Percentiles rank a stretch among this genome's conserved stretches.
Conservation (phyloP, 2,113 vertebrate species). For the Tricholaema leucomelas region DNA sequence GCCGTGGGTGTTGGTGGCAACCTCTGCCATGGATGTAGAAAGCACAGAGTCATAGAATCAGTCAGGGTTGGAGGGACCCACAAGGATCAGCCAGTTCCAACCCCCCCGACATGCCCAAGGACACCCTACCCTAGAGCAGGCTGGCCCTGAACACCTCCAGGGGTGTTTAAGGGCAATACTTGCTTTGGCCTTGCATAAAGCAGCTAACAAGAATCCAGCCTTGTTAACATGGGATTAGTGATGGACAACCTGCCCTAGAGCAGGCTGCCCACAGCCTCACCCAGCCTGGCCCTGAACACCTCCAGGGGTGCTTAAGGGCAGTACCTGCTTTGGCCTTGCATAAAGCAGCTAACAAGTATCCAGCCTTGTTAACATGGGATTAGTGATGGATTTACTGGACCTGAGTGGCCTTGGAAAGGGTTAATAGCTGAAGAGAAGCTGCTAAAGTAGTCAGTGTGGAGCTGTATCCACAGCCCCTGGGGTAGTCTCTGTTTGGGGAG, state of each 20-base stretch:
- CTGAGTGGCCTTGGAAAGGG: background rate
- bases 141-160: no score
- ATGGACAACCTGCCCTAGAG: no score
- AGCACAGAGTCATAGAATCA: no score
- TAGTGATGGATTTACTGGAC: no score
- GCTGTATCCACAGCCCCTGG: background rate
- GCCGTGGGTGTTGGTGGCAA: fast-evolving
- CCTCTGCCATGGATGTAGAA: background rate
- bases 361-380: background rate
- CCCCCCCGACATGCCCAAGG: no score
- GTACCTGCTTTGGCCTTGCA: background rate
- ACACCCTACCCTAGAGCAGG: no score
- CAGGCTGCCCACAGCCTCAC: no score
- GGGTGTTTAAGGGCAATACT: no score
- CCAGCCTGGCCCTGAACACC: no score
- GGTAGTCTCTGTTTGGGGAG: background rate
- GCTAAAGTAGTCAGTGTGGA: background rate
- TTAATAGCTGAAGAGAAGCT: background rate
- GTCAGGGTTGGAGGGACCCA: no score
- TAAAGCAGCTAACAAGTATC: background rate
- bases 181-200: background rate
- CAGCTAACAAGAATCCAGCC: background rate
- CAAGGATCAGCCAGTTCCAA: no score
- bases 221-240: background rate
- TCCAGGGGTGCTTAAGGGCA: no score